A percentile compares a stretch with the other conserved stretches of the same genome.
Conservation (phyloP, 2,797 vertebrate species). For the Megaceryle alcyon region DNA sequence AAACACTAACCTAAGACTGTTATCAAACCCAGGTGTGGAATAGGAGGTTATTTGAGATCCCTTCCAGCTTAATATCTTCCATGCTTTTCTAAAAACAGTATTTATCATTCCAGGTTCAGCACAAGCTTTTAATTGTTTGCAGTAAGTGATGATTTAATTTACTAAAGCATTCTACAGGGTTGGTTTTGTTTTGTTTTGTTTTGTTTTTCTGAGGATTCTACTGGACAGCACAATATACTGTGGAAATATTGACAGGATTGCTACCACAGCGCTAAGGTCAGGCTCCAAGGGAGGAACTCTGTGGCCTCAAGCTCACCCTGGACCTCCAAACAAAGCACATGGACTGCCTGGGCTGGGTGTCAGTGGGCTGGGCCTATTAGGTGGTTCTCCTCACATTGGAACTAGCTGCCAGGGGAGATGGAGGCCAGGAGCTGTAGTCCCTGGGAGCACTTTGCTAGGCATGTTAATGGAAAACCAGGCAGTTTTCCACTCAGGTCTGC, state of each 20-base stretch:
- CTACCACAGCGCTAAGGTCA: fast-evolving
- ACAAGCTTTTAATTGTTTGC: background rate
- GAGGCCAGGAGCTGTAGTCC: background rate
- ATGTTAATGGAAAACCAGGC: background rate
- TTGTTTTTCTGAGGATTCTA: background rate
- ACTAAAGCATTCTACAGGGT: fast-evolving
- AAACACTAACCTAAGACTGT: background rate
- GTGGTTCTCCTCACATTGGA: fast-evolving
- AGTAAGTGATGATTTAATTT: background rate
- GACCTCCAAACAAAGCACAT: background rate
- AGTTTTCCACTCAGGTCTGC: background rate
- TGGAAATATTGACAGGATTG: background rate
- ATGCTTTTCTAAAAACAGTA: background rate
- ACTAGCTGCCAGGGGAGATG: background rate
- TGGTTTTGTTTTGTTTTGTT: background rate
- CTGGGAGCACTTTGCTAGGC: background rate
- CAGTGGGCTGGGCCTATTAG: background rate
- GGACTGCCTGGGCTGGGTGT: background rate
- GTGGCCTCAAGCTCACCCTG: fast-evolving
- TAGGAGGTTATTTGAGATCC: background rate
- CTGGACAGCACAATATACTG: background rate
- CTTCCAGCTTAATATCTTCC: background rate
- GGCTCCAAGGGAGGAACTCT: background rate
- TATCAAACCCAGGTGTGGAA: background rate
- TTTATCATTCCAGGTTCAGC: background rate